Evolutionary conservation across 2,113 vertebrate genomes (phyloP).

Genomic region (Tor tambroides): DNA sequence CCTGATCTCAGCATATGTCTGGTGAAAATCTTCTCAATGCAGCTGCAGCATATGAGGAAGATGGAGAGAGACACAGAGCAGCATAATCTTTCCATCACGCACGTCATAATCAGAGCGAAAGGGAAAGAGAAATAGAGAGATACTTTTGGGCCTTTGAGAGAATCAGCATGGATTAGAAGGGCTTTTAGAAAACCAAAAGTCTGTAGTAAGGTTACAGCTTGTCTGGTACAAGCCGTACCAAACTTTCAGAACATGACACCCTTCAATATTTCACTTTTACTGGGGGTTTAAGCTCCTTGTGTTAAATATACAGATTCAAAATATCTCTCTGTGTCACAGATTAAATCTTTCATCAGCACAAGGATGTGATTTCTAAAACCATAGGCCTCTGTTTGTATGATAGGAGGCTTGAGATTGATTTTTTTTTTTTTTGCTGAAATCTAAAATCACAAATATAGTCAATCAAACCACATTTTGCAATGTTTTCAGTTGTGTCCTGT

Average conservation of each 20-base stretch:
- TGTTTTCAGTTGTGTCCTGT: not conserved
- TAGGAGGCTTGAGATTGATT: not conserved
- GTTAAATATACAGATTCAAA: not conserved
- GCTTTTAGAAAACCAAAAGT: slow-evolving; percentile 31
- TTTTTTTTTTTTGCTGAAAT: not conserved
- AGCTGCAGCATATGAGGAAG: not conserved
- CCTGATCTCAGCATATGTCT: slow-evolving; percentile 40
- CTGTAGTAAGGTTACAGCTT: slow-evolving; percentile 1
- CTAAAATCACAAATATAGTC: not conserved
- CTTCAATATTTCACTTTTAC: not conserved
- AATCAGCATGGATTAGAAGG: slow-evolving; percentile 40
- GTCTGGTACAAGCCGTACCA: slow-evolving; percentile 6
- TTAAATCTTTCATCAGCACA: slow-evolving; percentile 19
- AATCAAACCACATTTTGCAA: not conserved
- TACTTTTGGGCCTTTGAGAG: slow-evolving; percentile 26
- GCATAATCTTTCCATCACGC: slow-evolving; percentile 27
- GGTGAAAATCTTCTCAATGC: slow-evolving; percentile 13
- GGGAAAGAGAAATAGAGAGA: slow-evolving; percentile 25
- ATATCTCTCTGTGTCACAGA: not conserved
- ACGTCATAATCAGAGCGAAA: slow-evolving; percentile 63
- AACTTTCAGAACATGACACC: not conserved
- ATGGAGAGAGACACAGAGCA: not conserved
- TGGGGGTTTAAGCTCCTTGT: not conserved
- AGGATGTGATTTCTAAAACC: not conserved
- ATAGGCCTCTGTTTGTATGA: not conserved